Evolutionary conservation across 2,113 vertebrate species (phyloP).

Genomic region (Cryptotis parvus): DNA sequence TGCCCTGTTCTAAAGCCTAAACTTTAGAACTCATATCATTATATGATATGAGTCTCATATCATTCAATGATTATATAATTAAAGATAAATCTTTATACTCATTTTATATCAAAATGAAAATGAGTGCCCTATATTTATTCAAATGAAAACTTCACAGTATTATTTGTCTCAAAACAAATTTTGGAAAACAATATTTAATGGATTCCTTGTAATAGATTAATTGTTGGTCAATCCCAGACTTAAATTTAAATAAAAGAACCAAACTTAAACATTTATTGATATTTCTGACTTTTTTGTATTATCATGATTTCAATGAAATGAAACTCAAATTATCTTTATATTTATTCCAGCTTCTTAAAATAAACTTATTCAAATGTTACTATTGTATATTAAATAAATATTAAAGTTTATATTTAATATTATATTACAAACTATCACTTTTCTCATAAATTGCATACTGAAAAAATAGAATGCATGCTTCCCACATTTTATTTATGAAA

Average conservation of each 20-base stretch:
- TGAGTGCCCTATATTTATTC: neutral
- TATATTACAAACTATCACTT: neutral
- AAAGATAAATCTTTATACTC: neutral
- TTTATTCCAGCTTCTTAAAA: neutral
- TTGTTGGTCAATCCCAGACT: neutral
- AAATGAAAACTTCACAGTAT: neutral
- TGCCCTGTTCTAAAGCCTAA: neutral
- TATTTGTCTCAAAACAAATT: neutral
- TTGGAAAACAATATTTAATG: too few relatives aligned
- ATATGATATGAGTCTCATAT: neutral
- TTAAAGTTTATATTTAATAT: neutral
- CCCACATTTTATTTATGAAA: neutral
- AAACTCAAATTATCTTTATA: neutral
- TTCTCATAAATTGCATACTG: neutral
- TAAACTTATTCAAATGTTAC: neutral
- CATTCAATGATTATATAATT: neutral
- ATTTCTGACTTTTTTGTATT: neutral
- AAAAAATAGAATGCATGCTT: neutral
- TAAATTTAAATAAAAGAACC: neutral
- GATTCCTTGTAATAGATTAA: neutral
- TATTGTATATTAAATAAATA: neutral
- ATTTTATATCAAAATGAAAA: constrained; percentile 8
- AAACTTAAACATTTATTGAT: neutral
- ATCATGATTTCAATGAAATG: too few relatives aligned
- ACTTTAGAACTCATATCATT: neutral